Conservation (phyloP, 92 coral and sea anemone genomes). For the Porites lobata region DNA sequence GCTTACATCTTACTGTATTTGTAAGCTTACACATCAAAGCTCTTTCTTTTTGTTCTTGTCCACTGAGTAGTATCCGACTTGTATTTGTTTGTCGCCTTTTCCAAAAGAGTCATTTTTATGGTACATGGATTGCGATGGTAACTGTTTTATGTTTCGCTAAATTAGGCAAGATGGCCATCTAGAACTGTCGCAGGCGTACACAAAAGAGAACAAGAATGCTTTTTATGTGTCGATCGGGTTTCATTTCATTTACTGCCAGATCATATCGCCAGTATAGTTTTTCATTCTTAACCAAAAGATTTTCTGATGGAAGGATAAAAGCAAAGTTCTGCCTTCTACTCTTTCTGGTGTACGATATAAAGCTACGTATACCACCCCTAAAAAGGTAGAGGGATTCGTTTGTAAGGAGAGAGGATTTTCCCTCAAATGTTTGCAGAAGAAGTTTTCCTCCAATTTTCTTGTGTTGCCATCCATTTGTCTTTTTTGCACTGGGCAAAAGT, state of each 20-base stretch:
- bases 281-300: conserved; percentile 3
- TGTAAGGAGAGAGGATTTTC: no score
- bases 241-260: conserved; percentile 7
- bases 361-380: background rate
- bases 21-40: background rate
- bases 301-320: conserved; percentile 2
- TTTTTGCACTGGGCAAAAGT: no score
- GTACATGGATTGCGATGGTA: background rate
- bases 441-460: no score
- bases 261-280: conserved; percentile 21
- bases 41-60: background rate
- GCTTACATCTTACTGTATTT: background rate
- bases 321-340: no score
- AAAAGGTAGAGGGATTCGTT: background rate
- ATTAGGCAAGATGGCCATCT: background rate
- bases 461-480: no score
- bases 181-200: background rate
- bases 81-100: conserved; percentile 20
- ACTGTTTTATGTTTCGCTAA: background rate
- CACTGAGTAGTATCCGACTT: background rate
- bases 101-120: background rate
- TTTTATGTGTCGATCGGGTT: conserved; percentile 24
- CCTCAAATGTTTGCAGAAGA: no score
- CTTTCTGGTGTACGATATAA: no score
- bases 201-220: background rate